phyloP scores from a whole-genome alignment of 2,888 invertebrate genomes.

The Nemoura dubitans region DNA sequence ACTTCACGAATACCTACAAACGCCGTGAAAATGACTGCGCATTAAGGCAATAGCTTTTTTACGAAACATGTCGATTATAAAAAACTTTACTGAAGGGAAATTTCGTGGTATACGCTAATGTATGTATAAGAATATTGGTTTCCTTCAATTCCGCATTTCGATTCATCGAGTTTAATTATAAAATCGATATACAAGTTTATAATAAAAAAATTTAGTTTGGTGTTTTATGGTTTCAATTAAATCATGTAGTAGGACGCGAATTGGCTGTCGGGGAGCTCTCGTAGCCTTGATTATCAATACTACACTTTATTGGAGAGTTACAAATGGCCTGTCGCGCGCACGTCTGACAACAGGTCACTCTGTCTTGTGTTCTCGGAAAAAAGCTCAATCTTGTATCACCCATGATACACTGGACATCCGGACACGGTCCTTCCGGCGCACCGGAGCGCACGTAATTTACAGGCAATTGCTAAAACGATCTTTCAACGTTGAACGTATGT shows the following conservation, averaged over 20 bases:
- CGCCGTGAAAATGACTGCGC: not conserved
- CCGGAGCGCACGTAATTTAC: not conserved
- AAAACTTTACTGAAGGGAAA: not conserved
- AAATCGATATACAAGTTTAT: not conserved
- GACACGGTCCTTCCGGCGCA: not conserved
- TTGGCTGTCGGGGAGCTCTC: not conserved
- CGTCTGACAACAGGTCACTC: not conserved
- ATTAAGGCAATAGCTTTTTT: not conserved
- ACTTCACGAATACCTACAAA: not conserved
- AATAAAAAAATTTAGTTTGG: not conserved
- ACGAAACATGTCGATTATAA: not conserved
- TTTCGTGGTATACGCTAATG: not conserved
- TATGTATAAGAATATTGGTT: not conserved
- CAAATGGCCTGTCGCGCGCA: not conserved
- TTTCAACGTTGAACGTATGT: not conserved
- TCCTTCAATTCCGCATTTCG: not conserved
- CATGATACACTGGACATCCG: not conserved
- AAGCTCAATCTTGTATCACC: not conserved
- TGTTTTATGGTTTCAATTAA: not conserved
- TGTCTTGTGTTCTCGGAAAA: not conserved
- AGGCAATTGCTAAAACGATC: not conserved
- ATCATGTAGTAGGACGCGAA: not conserved
- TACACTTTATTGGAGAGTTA: not conserved
- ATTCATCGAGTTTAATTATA: not conserved
- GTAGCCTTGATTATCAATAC: not conserved